Conservation (phyloP, 2,113 vertebrate genomes). For the Peromyscus maniculatus region DNA sequence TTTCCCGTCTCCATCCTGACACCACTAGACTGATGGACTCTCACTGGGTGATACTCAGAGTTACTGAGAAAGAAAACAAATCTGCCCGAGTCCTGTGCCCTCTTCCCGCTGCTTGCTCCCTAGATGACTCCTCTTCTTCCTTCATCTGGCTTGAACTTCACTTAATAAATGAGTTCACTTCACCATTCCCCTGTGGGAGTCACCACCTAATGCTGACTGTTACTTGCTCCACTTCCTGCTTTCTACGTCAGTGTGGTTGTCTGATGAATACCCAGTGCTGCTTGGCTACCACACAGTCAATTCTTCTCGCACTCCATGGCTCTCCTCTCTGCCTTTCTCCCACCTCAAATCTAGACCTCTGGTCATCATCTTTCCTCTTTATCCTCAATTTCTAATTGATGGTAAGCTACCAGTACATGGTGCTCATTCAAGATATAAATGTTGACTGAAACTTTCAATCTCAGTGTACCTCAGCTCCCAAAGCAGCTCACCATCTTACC, state of each 20-base stretch:
- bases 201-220: neutral
- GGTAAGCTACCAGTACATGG: neutral
- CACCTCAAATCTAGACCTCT: neutral
- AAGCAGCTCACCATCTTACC: neutral
- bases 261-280: neutral
- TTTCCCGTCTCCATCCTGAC: neutral
- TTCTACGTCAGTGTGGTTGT: neutral
- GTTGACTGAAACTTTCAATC: neutral
- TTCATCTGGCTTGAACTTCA: neutral
- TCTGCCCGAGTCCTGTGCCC: neutral
- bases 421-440: neutral
- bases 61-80: neutral
- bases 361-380: neutral
- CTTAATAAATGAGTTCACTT: conserved; percentile 38
- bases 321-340: neutral
- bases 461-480: neutral
- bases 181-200: neutral
- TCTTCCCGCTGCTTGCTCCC: neutral
- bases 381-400: neutral
- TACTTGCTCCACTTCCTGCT: neutral
- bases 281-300: neutral
- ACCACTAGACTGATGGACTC: neutral
- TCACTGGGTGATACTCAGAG: neutral
- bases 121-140: neutral
- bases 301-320: too few species aligned